phyloP scores from a whole-genome alignment of 2,797 vertebrate species.

The Anguilla pacifica region DNA sequence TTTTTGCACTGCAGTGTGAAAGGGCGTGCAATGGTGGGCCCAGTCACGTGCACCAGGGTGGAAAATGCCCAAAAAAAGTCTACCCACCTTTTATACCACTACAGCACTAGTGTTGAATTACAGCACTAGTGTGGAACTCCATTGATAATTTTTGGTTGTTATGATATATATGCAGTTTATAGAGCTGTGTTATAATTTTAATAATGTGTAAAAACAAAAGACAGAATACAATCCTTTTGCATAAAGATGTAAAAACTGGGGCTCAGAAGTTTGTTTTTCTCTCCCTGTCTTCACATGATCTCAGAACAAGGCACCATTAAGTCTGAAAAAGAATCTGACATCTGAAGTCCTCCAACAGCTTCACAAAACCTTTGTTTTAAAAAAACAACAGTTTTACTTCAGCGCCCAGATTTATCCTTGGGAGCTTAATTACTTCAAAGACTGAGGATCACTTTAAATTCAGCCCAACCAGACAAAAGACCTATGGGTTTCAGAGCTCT shows the following conservation, averaged over 20 bases:
- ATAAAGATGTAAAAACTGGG: no score
- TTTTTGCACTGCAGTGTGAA: no score
- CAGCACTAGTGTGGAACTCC: no score
- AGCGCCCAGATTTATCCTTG: conserved; percentile 63
- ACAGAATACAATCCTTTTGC: no score
- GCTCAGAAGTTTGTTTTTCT: neutral
- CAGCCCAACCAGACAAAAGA: conserved; percentile 70
- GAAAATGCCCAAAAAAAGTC: no score
- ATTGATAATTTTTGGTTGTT: no score
- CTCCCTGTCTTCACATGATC: neutral
- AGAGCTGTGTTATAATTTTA: no score
- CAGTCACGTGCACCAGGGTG: no score
- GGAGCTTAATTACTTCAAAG: conserved; percentile 80
- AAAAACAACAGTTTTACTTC: conserved; percentile 65
- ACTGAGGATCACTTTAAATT: conserved; percentile 73
- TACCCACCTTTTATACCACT: no score
- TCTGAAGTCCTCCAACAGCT: conserved; percentile 58
- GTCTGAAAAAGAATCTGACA: conserved; percentile 39
- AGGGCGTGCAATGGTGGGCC: no score
- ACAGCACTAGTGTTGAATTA: no score
- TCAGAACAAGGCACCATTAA: conserved; percentile 36
- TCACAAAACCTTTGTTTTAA: conserved; percentile 65
- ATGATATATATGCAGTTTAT: no score
- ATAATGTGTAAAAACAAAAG: neutral
- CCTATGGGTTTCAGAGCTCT: conserved; percentile 72